phyloP scores from a whole-genome alignment of 2,888 invertebrate genomes.

The Cerastoderma edule region DNA sequence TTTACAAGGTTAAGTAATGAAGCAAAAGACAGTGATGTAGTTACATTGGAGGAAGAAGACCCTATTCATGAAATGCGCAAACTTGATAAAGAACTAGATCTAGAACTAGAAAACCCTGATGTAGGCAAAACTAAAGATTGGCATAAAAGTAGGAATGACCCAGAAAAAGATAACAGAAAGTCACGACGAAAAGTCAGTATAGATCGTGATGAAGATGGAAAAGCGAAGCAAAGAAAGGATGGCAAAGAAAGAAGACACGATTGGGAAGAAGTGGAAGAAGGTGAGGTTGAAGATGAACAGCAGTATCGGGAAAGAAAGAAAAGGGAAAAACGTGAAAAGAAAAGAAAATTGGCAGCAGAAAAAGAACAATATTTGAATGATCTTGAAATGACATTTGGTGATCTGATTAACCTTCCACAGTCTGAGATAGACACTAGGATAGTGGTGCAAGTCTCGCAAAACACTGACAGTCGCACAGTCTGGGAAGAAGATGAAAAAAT shows the following conservation, averaged over 20 bases:
- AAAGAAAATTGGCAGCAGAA: constrained; percentile 46
- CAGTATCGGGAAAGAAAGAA: constrained; percentile 53
- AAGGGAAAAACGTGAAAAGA: constrained; percentile 47
- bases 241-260: constrained; percentile 42
- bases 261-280: constrained; percentile 49
- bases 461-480: constrained; percentile 58
- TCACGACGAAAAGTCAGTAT: constrained; percentile 52
- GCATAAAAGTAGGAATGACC: constrained; percentile 27
- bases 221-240: constrained; percentile 29
- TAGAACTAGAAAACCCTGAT: constrained; percentile 48
- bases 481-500: constrained; percentile 61
- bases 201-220: constrained; percentile 46
- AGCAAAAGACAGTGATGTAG: constrained; percentile 19
- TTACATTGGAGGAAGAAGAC: constrained; percentile 42
- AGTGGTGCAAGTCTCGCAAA: constrained; percentile 58
- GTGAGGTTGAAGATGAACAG: constrained; percentile 59
- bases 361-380: constrained; percentile 47
- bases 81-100: constrained; percentile 47
- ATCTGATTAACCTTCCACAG: constrained; percentile 26
- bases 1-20: constrained; percentile 43
- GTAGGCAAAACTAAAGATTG: constrained; percentile 45
- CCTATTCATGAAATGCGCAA: constrained; percentile 62
- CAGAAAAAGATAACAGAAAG: constrained; percentile 45
- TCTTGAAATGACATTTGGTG: constrained; percentile 29
- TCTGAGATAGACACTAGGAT: constrained; percentile 55